phyloP scores from a whole-genome alignment of 2,113 vertebrate genomes.

The Rhabdomys dilectus region DNA sequence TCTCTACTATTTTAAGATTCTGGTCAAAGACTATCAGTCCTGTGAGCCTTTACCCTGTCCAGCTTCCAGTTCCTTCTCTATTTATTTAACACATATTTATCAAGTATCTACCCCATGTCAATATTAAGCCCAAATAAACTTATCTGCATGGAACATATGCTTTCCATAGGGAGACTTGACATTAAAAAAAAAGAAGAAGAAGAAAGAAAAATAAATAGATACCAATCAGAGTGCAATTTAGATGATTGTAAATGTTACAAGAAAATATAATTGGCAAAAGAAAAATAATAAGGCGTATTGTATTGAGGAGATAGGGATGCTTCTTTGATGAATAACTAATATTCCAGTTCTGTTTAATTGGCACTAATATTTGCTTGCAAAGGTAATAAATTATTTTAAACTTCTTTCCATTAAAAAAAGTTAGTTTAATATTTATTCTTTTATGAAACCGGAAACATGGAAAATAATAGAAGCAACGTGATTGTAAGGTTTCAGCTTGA shows the following conservation, averaged over 20 bases:
- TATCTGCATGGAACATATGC: neutral
- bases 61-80: neutral
- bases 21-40: neutral
- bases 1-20: slow-evolving; percentile 30
- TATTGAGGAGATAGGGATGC: neutral
- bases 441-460: neutral
- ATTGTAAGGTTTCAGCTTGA: neutral
- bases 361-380: neutral
- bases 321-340: neutral
- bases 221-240: neutral
- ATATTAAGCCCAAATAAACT: neutral
- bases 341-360: neutral
- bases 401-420: neutral
- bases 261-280: neutral
- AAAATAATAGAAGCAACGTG: neutral
- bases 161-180: neutral
- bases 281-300: neutral
- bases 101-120: neutral
- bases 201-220: neutral
- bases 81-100: neutral
- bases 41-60: neutral
- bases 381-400: neutral
- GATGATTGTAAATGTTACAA: neutral
- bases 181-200: neutral
- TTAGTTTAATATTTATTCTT: slow-evolving; percentile 5